A percentile compares a stretch with the other conserved stretches of the same genome.
phyloP scores from a whole-genome alignment of 2,888 invertebrate genomes.

The Tetragonisca angustula region DNA sequence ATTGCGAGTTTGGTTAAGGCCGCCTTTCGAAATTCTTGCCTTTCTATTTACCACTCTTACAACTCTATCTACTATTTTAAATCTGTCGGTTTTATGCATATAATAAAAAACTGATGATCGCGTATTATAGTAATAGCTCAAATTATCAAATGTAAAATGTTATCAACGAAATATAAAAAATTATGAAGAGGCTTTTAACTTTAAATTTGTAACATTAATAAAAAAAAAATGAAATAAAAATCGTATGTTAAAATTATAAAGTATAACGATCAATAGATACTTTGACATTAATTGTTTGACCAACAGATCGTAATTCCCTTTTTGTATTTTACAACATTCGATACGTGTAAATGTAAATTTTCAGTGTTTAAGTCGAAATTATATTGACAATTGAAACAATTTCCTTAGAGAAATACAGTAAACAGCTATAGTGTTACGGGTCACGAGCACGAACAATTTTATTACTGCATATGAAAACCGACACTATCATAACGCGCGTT shows the following conservation, averaged over 20 bases:
- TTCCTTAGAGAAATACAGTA: background rate
- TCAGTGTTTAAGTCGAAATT: no score
- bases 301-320: no score
- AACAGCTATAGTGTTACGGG: background rate
- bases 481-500: slow-evolving; percentile 20
- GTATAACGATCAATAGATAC: background rate
- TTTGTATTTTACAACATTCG: background rate
- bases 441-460: background rate
- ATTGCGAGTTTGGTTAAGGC: slow-evolving; percentile 81
- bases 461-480: slow-evolving; percentile 36
- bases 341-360: no score
- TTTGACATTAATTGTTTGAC: background rate
- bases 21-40: slow-evolving; percentile 64
- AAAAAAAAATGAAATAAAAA: background rate
- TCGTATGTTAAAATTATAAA: background rate
- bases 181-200: no score
- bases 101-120: slow-evolving; percentile 8
- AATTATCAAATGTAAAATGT: background rate
- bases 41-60: slow-evolving; percentile 35
- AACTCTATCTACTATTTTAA: slow-evolving; percentile 35
- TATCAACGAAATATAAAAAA: background rate
- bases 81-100: slow-evolving; percentile 40
- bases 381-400: background rate
- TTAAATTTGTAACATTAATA: background rate
- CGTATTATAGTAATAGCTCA: background rate